These are phyloP conservation scores for Drosophila sp. DNA, from an alignment of 1,140 invertebrate genomes.

Conservation along the genomic window DNA sequence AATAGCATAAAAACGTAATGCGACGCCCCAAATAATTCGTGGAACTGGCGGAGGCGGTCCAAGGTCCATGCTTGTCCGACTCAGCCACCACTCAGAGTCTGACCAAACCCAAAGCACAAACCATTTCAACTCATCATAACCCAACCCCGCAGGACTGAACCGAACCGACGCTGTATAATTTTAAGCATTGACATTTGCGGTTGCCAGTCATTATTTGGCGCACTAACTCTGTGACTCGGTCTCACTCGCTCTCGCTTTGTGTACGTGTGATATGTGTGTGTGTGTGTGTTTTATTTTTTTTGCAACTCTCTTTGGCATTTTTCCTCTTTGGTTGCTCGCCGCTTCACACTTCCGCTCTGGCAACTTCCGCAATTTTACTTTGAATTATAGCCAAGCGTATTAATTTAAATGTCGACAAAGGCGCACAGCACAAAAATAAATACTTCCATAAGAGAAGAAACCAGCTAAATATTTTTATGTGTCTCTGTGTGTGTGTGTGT, in stretches of 20 bases:
- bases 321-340: constrained; percentile 51
- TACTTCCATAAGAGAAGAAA: constrained; percentile 51
- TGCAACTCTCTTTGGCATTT: constrained; percentile 41
- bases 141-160: constrained; percentile 47
- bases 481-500: constrained; percentile 3
- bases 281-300: constrained; percentile 49
- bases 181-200: constrained; percentile 83
- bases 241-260: constrained; percentile 6
- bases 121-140: background rate
- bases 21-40: constrained; percentile 70
- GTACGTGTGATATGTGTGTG: constrained; percentile 44
- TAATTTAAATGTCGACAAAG: constrained; percentile 83
- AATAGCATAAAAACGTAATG: constrained; percentile 83
- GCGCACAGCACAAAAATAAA: constrained; percentile 74
- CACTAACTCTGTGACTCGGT: constrained; percentile 31
- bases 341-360: constrained; percentile 83
- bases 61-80: background rate
- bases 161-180: constrained; percentile 73
- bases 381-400: constrained; percentile 83
- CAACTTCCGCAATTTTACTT: constrained; percentile 83
- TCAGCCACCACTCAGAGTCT: constrained; percentile 4
- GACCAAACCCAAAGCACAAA: constrained; percentile 16
- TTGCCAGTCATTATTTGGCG: constrained; percentile 76
- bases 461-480: constrained; percentile 31
- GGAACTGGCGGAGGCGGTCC: constrained; percentile 41